Conservation (phyloP, 35 echinoderm and acorn worm species). For the Apostichopus japonicus region DNA sequence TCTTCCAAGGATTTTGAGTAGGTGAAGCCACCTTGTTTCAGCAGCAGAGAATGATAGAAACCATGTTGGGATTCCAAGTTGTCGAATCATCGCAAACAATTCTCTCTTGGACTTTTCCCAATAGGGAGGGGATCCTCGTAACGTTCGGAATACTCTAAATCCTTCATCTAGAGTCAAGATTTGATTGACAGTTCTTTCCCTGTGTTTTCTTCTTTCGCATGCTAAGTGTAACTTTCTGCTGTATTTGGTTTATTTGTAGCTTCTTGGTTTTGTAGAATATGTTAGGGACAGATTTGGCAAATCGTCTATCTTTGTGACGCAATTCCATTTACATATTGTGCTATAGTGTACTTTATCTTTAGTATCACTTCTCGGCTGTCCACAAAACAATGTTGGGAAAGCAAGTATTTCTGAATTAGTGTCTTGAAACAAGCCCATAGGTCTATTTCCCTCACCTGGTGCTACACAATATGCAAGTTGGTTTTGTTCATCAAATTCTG, state of each 20-base stretch:
- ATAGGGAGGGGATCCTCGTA: slow-evolving; percentile 47
- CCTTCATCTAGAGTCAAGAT: slow-evolving; percentile 55
- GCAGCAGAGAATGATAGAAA: slow-evolving; percentile 66
- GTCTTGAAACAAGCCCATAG: slow-evolving; percentile 66
- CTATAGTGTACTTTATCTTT: slow-evolving; percentile 44
- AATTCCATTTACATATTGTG: slow-evolving; percentile 54
- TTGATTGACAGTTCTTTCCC: slow-evolving; percentile 14
- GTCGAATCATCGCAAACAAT: slow-evolving; percentile 46
- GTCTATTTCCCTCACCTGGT: slow-evolving; percentile 62
- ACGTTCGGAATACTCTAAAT: slow-evolving; percentile 60
- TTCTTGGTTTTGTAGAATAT: slow-evolving; percentile 61
- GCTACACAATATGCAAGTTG: slow-evolving; percentile 44
- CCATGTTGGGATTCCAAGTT: slow-evolving; percentile 60
- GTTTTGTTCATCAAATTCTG: slow-evolving; percentile 7
- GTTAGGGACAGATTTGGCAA: slow-evolving; percentile 60
- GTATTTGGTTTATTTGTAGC: slow-evolving; percentile 47
- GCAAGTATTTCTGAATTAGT: slow-evolving; percentile 48
- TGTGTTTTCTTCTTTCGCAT: slow-evolving; percentile 30
- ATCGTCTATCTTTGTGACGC: slow-evolving; percentile 53
- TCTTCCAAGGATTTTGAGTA: slow-evolving; percentile 52
- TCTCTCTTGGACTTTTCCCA: slow-evolving; percentile 64
- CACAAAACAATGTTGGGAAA: slow-evolving; percentile 64
- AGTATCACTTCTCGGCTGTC: slow-evolving; percentile 18
- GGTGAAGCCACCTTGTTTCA: slow-evolving; percentile 57
- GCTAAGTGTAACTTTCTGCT: slow-evolving; percentile 41